Conservation (phyloP, 1,140 invertebrate genomes). For the Ceratitis capitata region DNA sequence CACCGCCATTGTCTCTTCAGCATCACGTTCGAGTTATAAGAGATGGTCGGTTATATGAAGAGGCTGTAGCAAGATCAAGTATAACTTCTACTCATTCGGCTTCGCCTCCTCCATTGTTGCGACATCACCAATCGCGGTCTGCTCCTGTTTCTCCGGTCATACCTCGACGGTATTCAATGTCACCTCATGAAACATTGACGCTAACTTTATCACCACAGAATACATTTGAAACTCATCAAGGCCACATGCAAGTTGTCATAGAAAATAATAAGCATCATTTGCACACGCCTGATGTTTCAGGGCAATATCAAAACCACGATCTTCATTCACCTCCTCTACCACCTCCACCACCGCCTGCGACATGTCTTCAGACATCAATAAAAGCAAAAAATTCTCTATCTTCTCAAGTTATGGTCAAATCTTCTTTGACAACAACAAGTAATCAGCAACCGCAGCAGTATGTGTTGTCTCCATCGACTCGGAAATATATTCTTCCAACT, state of each 20-base stretch:
- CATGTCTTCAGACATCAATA: constrained; percentile 46
- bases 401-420: background rate
- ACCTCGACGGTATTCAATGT: constrained; percentile 44
- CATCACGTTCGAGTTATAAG: constrained; percentile 60
- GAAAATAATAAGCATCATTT: constrained; percentile 22
- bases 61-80: constrained; percentile 44
- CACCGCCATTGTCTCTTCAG: constrained; percentile 48
- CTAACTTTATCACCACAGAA: background rate
- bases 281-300: constrained; percentile 42
- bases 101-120: constrained; percentile 59
- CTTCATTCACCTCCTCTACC: constrained; percentile 51
- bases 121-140: constrained; percentile 58
- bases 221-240: constrained; percentile 38
- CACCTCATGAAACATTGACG: background rate
- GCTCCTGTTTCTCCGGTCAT: constrained; percentile 56
- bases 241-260: background rate
- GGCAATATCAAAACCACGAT: constrained; percentile 47
- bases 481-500: constrained; percentile 60
- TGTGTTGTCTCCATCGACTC: constrained; percentile 49
- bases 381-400: constrained; percentile 32
- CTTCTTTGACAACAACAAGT: constrained; percentile 42
- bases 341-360: constrained; percentile 43
- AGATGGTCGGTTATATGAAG: constrained; percentile 60
- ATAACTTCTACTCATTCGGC: constrained; percentile 52
- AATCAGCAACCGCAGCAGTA: background rate